Conservation (phyloP, 2,888 invertebrate species). For the Pasiphila rectangulata region DNA sequence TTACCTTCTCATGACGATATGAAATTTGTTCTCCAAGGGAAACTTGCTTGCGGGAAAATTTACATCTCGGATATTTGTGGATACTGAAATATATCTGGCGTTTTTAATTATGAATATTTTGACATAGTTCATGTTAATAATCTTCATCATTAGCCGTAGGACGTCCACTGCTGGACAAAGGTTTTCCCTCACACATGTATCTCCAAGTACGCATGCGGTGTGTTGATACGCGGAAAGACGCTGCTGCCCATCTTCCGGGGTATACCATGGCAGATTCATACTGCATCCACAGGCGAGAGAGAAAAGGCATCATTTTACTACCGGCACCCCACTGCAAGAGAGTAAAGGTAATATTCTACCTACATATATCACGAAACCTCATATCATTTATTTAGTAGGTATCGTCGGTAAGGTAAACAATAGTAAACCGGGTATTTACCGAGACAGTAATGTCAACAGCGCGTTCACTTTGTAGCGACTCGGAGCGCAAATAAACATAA, state of each 20-base stretch:
- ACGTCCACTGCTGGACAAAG: too few species aligned
- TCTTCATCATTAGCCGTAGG: too few species aligned
- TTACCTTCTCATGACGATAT: constrained; percentile 61
- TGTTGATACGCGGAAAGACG: too few species aligned
- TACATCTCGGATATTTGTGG: constrained; percentile 55
- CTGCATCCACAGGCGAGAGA: too few species aligned
- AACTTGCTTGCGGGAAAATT: constrained; percentile 62
- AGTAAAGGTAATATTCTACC: background rate
- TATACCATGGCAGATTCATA: too few species aligned
- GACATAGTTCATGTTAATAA: too few species aligned
- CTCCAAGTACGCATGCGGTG: too few species aligned
- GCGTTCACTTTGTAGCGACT: constrained; percentile 71
- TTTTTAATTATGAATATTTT: constrained; percentile 29
- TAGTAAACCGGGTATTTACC: constrained; percentile 72
- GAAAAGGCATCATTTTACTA: too few species aligned
- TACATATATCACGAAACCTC: background rate
- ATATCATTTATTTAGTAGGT: constrained; percentile 44
- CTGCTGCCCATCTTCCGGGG: too few species aligned
- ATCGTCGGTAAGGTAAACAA: constrained; percentile 67
- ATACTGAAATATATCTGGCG: constrained; percentile 42
- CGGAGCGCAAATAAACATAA: constrained; percentile 68
- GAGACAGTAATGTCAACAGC: constrained; percentile 72
- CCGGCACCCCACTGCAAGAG: too few species aligned
- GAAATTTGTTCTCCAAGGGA: constrained; percentile 60
- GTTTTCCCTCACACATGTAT: too few species aligned